Evolutionary conservation across 2,888 invertebrate genomes (phyloP).

Genomic region (Glaucopsyche alexis): DNA sequence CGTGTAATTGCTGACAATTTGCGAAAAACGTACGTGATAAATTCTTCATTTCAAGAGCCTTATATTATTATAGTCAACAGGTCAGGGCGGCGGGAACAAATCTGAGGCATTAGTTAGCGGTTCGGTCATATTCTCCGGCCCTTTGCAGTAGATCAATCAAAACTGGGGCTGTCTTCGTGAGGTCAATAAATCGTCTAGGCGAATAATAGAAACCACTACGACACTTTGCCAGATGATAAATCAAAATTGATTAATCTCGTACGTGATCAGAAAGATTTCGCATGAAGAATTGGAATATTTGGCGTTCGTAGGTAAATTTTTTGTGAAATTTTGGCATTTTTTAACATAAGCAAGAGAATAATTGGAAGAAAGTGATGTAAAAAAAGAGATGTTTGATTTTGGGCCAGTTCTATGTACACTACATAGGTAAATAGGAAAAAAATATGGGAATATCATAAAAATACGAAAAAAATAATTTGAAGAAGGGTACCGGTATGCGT

Average conservation of each 20-base stretch:
- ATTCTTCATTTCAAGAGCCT: neutral
- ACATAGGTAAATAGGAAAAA: no score
- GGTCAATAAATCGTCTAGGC: neutral
- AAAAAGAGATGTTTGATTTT: no score
- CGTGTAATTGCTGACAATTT: no score
- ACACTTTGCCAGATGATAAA: neutral
- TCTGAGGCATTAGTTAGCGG: constrained; percentile 6
- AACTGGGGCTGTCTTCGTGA: neutral
- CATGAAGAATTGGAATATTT: neutral
- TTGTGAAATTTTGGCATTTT: neutral
- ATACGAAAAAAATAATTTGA: no score
- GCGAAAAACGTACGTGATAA: neutral
- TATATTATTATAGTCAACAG: neutral
- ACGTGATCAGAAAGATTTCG: neutral
- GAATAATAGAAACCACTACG: constrained; percentile 6
- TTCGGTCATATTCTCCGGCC: constrained; percentile 6
- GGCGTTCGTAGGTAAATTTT: neutral
- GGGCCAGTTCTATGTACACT: no score
- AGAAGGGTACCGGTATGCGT: no score
- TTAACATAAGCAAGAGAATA: neutral
- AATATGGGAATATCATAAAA: no score
- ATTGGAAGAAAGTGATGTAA: neutral
- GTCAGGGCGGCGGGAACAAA: constrained; percentile 15
- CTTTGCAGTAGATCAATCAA: constrained; percentile 9
- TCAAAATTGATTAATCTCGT: constrained; percentile 4